Base-by-base conservation (phyloP, 2,888 invertebrate genomes). In the Leucophora obtusa region DNA sequence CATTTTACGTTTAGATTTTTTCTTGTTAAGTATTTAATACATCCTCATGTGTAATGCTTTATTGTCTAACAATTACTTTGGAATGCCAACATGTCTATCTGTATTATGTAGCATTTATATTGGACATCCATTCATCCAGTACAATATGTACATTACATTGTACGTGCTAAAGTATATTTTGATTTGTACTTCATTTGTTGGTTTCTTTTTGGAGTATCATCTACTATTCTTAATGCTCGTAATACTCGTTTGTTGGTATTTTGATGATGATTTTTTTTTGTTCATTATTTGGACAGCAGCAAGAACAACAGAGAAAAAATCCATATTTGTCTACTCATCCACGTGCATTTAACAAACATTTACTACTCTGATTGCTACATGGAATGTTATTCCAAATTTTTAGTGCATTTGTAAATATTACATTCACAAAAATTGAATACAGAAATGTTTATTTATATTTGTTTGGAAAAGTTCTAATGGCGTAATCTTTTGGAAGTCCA, bases 291-390 rank as follows among this genome's bases (percentile, higher is more conserved):
- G 38, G 38, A 38, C 38, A 38, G 14, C 38, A 38, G 38, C 38
- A 38, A 38, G 1, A 38, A 38, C 2, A 38, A 38, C 38, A 11
- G 6, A 3, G 4, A 38, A 38, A 38, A 38, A 86, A 86, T 86
- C 83, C 83, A 86, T 87, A 86, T 86, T 87, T 87, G 86, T 87
- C 84, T 86, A 87, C 86, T 86, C 87, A 87, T 87, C 84, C 88
- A 87, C 86, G 86, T 38, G 38, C 38, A 38, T 38, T 38, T 38
- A 38, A 38, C 38, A 38, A 38, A 38, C 38, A 38, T 38, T 38
- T 38, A 38, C 38, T 38, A 38, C 38, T 38, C 38, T 38, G 79
- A 76, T 79, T 82, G 77, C 62, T 76, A 50, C 33, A 14, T 70
- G 54, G 53, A 69, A 69, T 60, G 68, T 66, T 60, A 75, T 75